Conservation (phyloP, 2,113 vertebrate genomes). For the Scytalopus superciliaris region DNA sequence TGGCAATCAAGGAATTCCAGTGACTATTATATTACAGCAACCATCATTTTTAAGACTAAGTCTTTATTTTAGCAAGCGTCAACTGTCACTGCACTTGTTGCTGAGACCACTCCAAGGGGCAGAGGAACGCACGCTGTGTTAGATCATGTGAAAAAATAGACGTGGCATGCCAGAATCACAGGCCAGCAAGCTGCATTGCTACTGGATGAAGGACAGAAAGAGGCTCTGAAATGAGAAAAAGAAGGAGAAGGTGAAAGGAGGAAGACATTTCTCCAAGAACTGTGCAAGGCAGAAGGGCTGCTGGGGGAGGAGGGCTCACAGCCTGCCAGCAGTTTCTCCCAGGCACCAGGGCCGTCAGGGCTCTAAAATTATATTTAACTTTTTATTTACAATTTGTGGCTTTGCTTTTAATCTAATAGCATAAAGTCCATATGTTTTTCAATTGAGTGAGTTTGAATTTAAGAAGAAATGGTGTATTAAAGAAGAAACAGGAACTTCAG, state of each 20-base stretch:
- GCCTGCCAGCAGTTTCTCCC: not conserved
- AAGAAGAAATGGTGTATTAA: not conserved
- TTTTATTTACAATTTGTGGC: not conserved
- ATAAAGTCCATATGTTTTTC: not conserved
- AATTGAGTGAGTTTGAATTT: not conserved
- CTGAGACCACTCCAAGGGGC: not conserved
- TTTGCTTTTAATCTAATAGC: not conserved
- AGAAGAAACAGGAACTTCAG: not conserved
- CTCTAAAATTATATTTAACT: not conserved
- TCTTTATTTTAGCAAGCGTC: not conserved
- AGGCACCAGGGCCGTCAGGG: fast-evolving
- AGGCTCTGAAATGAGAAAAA: not conserved
- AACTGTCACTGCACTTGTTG: not conserved
- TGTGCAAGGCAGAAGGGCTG: not conserved
- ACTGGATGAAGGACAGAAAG: not conserved
- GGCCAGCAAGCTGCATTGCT: not conserved
- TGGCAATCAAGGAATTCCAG: not conserved
- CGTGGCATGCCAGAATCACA: not conserved
- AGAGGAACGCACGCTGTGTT: not conserved
- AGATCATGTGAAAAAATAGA: not conserved
- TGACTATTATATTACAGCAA: not conserved
- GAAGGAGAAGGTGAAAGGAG: not conserved
- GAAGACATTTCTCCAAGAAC: not conserved
- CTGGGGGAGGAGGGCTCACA: not conserved
- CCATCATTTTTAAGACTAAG: not conserved